phyloP scores from a whole-genome alignment of 1,140 invertebrate species.

The Anastrepha obliqua region DNA sequence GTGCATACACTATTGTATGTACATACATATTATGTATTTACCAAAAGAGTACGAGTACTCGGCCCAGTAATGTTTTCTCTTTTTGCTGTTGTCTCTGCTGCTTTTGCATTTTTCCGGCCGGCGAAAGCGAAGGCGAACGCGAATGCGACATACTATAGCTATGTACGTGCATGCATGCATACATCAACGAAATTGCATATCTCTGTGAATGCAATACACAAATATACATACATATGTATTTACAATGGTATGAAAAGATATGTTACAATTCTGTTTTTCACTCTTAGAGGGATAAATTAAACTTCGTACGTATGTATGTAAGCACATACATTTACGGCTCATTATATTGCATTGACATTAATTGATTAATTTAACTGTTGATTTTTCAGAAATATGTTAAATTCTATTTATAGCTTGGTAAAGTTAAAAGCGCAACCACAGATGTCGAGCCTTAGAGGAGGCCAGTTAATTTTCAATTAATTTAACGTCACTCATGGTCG shows the following conservation, averaged over 20 bases:
- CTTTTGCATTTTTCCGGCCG: slow-evolving; percentile 40
- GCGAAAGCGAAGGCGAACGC: slow-evolving; percentile 19
- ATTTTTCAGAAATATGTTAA: background rate
- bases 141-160: background rate
- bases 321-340: background rate
- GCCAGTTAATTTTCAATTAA: too few relatives aligned
- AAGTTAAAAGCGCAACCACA: background rate
- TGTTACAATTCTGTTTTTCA: background rate
- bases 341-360: slow-evolving; percentile 35
- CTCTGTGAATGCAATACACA: background rate
- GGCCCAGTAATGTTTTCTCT: background rate
- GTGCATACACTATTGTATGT: background rate
- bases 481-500: too few relatives aligned
- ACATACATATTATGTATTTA: background rate
- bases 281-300: slow-evolving; percentile 13
- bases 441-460: too few relatives aligned
- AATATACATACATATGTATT: background rate
- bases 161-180: background rate
- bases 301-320: background rate
- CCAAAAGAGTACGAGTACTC: background rate
- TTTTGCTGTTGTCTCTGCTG: slow-evolving; percentile 16
- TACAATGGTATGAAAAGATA: background rate
- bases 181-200: background rate
- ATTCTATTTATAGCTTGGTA: slow-evolving; percentile 1
- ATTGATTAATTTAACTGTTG: slow-evolving; percentile 42